Conservation (phyloP, 2,797 vertebrate genomes). For the Masticophis lateralis region DNA sequence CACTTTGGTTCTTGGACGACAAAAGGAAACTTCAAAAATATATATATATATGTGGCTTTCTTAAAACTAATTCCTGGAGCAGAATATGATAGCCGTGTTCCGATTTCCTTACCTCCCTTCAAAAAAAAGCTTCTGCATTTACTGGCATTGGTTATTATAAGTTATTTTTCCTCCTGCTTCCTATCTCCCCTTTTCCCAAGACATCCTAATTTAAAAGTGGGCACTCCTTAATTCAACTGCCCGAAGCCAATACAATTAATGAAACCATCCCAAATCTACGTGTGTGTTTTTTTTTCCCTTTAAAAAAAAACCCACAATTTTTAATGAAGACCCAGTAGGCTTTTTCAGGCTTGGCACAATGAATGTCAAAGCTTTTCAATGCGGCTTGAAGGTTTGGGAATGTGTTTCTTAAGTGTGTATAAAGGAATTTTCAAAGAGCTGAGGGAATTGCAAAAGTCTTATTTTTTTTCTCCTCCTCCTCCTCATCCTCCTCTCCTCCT, state of each 20-base stretch:
- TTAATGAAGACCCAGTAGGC: slow-evolving; percentile 41
- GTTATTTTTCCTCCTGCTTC: slow-evolving; percentile 13
- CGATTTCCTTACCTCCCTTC: slow-evolving; percentile 1
- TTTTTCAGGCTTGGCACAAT: slow-evolving; percentile 39
- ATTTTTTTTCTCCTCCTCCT: neutral
- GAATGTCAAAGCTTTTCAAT: slow-evolving; percentile 38
- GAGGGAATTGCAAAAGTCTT: neutral
- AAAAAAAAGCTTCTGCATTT: slow-evolving; percentile 48
- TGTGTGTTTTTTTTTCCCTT: neutral
- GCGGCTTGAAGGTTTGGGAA: neutral
- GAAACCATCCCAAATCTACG: slow-evolving; percentile 32
- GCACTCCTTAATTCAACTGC: slow-evolving; percentile 49
- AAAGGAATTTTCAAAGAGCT: neutral
- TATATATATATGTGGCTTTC: slow-evolving; percentile 68
- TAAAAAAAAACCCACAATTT: neutral
- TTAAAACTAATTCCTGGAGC: slow-evolving; percentile 69
- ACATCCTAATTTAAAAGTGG: slow-evolving; percentile 9
- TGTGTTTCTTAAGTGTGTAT: slow-evolving; percentile 11
- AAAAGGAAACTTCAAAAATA: slow-evolving; percentile 69
- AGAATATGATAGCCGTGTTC: slow-evolving; percentile 59
- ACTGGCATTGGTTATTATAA: slow-evolving; percentile 50
- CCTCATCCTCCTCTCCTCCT: accelerated
- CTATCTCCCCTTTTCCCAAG: neutral
- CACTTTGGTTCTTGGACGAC: neutral
- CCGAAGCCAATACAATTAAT: slow-evolving; percentile 44